A percentile compares a stretch with the other conserved stretches of the same genome.
These are phyloP conservation scores for Cynaeus angustus DNA, from an alignment of 2,888 invertebrate genomes.

Conservation along the genomic window DNA sequence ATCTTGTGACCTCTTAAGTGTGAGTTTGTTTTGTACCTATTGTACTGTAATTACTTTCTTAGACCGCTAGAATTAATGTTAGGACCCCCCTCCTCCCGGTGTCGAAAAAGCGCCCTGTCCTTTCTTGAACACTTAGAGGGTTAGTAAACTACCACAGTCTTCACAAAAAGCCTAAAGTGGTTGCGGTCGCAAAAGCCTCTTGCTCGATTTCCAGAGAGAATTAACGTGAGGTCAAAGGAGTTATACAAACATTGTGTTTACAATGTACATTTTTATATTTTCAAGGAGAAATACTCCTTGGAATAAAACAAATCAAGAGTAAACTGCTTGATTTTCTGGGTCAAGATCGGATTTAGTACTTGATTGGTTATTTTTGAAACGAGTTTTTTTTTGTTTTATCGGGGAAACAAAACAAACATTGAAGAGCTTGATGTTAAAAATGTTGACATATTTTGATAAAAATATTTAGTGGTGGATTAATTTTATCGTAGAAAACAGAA, in stretches of 20 bases:
- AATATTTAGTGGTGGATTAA: not conserved
- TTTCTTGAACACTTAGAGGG: not conserved
- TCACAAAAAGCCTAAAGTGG: slow-evolving; percentile 23
- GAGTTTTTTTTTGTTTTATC: slow-evolving; percentile 18
- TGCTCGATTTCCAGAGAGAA: slow-evolving; percentile 19
- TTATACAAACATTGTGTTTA: slow-evolving; percentile 20
- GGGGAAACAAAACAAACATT: not conserved
- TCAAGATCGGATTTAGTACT: slow-evolving; percentile 35
- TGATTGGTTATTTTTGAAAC: slow-evolving; percentile 24
- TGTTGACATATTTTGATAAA: slow-evolving; percentile 16
- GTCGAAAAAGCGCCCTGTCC: slow-evolving; percentile 1
- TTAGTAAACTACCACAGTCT: slow-evolving; percentile 2
- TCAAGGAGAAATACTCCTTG: slow-evolving; percentile 8
- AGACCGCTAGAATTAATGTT: not conserved
- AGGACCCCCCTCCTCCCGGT: not conserved
- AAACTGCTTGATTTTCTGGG: slow-evolving; percentile 28
- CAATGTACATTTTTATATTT: slow-evolving; percentile 6
- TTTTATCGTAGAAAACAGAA: slow-evolving; percentile 14
- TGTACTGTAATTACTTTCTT: not conserved
- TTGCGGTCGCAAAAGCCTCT: slow-evolving; percentile 21
- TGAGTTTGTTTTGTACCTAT: not conserved
- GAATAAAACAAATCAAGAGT: slow-evolving; percentile 8
- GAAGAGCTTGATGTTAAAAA: not conserved
- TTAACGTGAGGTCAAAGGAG: slow-evolving; percentile 11
- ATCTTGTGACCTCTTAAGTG: too few relatives aligned